A percentile compares a stretch with the other conserved stretches of the same genome.
Evolutionary conservation across 2,888 invertebrate genomes (phyloP).

Genomic region (Amphipoea oculea): DNA sequence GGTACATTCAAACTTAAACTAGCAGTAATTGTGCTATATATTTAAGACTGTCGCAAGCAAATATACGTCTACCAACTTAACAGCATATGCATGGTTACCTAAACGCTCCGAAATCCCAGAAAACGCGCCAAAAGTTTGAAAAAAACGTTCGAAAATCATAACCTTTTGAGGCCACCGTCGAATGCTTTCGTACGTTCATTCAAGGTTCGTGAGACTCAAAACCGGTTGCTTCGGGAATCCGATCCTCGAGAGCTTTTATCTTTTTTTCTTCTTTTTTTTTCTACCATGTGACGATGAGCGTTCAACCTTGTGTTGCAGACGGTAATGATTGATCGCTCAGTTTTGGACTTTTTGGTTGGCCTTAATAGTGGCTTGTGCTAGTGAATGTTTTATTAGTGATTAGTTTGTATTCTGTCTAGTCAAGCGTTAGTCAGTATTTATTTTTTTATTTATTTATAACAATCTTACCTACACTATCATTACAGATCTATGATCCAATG

Average conservation of each 20-base stretch:
- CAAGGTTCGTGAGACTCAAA: constrained; percentile 67
- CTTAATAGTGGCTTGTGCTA: constrained; percentile 38
- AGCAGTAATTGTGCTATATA: background rate
- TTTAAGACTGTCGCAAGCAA: background rate
- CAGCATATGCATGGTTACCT: background rate
- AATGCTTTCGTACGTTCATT: constrained; percentile 67
- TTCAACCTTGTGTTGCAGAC: constrained; percentile 62
- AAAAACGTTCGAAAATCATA: constrained; percentile 57
- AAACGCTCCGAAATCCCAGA: constrained; percentile 20
- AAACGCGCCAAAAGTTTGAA: constrained; percentile 31
- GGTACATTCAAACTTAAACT: background rate
- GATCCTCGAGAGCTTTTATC: constrained; percentile 61
- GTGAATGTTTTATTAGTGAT: constrained; percentile 37
- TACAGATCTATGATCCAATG: no score
- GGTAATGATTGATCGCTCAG: constrained; percentile 63
- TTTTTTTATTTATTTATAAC: no score
- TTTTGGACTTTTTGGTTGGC: constrained; percentile 51
- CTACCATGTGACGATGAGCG: constrained; percentile 64
- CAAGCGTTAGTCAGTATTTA: background rate
- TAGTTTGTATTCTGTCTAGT: constrained; percentile 13
- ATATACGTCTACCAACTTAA: background rate
- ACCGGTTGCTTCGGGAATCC: constrained; percentile 69
- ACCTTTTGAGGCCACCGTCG: constrained; percentile 60
- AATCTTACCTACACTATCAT: no score
- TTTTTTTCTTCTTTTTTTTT: constrained; percentile 56